Conservation (phyloP, 2,113 vertebrate species). For the Hydropotes inermis region DNA sequence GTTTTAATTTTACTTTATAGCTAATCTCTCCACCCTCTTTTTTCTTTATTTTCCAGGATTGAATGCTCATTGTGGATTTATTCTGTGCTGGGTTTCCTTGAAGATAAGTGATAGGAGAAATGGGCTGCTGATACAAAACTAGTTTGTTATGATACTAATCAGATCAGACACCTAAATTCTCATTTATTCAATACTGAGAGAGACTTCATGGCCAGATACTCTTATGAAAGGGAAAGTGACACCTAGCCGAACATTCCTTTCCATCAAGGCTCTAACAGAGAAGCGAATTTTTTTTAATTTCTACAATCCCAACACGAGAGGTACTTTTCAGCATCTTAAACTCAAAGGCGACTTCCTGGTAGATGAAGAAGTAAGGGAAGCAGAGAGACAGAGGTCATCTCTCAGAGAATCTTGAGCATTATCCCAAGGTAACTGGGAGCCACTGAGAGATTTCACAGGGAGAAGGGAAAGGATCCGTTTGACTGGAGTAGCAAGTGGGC, state of each 20-base stretch:
- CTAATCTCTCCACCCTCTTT: not conserved
- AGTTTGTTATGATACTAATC: not conserved
- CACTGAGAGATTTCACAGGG: not conserved
- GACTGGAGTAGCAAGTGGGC: not conserved
- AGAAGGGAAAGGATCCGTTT: not conserved
- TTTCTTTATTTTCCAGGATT: not conserved
- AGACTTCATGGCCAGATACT: not conserved
- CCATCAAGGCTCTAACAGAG: not conserved
- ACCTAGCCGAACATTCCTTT: not conserved
- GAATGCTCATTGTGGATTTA: slow-evolving; percentile 2
- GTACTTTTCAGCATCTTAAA: not conserved
- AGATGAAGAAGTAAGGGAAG: slow-evolving; percentile 7
- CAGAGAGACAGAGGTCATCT: not conserved
- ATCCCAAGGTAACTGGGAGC: not conserved
- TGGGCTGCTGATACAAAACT: not conserved
- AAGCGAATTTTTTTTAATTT: not conserved
- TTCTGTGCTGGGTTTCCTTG: not conserved
- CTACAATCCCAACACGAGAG: not conserved
- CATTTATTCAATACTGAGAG: not conserved
- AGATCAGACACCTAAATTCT: not conserved
- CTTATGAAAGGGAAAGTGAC: not conserved
- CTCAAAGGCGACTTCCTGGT: not conserved
- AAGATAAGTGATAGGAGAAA: not conserved
- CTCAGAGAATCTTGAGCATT: not conserved
- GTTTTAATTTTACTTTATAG: not conserved